A percentile compares a stretch with the other conserved stretches of the same genome.
Conservation (phyloP, 2,113 vertebrate species). For the Dasypus novemcinctus region DNA sequence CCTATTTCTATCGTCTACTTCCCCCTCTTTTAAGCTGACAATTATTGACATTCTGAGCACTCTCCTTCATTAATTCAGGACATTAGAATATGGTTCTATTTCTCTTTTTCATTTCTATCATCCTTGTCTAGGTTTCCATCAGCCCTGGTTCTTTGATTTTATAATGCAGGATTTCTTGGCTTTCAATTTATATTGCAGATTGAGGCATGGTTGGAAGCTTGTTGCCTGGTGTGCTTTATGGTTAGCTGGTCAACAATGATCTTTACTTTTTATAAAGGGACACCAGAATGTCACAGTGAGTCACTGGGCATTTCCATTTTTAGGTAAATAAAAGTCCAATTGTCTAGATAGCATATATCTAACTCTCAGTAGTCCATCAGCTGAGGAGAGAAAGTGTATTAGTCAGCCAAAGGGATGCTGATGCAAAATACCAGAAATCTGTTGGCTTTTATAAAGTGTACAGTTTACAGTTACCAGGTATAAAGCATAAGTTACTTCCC, state of each 20-base stretch:
- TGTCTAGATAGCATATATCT: background rate
- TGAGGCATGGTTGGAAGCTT: background rate
- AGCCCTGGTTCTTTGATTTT: background rate
- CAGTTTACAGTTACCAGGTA: too few species aligned
- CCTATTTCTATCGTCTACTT: background rate
- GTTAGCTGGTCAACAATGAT: background rate
- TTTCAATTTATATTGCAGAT: background rate
- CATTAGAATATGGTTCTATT: background rate
- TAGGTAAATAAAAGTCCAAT: background rate
- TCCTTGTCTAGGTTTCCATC: background rate
- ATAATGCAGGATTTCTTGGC: background rate
- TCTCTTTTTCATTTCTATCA: background rate
- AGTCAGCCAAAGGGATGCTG: too few species aligned
- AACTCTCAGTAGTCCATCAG: background rate
- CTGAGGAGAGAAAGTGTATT: background rate
- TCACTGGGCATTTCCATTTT: background rate
- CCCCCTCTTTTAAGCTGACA: background rate
- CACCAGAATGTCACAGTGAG: background rate
- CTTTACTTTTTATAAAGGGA: background rate
- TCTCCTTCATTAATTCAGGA: background rate
- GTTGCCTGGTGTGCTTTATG: background rate
- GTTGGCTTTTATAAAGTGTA: too few species aligned
- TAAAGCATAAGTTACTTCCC: too few species aligned
- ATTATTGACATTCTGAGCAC: background rate
- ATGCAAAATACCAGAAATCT: too few species aligned